These are phyloP conservation scores for Acanthurus lineatus DNA, from an alignment of 2,797 vertebrate species.

Conservation along the genomic window DNA sequence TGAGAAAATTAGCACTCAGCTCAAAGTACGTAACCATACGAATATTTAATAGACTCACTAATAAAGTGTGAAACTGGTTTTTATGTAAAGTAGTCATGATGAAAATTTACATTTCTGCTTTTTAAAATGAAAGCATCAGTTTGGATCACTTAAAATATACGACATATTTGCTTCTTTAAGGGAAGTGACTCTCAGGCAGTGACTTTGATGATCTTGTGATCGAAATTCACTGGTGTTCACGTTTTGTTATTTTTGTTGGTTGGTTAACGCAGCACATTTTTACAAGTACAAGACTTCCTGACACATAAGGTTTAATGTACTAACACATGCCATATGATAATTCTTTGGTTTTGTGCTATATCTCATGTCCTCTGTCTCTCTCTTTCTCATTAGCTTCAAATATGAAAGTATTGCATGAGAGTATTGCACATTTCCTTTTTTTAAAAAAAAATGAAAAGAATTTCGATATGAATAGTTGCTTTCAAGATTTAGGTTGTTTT, in stretches of 20 bases:
- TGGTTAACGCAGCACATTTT: neutral
- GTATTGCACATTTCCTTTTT: neutral
- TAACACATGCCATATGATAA: neutral
- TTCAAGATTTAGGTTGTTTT: neutral
- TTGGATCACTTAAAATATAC: neutral
- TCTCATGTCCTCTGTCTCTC: neutral
- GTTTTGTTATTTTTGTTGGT: neutral
- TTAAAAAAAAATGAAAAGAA: neutral
- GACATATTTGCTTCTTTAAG: neutral
- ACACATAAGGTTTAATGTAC: neutral
- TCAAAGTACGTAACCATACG: constrained; percentile 84
- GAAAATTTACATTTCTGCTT: neutral
- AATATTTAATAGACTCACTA: neutral
- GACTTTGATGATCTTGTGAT: neutral
- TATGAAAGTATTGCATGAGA: neutral
- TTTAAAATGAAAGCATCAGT: neutral
- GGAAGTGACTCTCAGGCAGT: no score
- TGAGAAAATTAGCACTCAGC: constrained; percentile 88
- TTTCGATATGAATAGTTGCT: neutral
- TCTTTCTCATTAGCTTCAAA: neutral
- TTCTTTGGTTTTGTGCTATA: neutral
- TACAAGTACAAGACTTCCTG: no score
- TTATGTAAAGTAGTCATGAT: neutral
- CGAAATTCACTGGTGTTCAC: neutral
- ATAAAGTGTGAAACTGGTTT: neutral